Base-by-base conservation (phyloP, 2,797 vertebrate genomes). In the Mus minutoides region DNA sequence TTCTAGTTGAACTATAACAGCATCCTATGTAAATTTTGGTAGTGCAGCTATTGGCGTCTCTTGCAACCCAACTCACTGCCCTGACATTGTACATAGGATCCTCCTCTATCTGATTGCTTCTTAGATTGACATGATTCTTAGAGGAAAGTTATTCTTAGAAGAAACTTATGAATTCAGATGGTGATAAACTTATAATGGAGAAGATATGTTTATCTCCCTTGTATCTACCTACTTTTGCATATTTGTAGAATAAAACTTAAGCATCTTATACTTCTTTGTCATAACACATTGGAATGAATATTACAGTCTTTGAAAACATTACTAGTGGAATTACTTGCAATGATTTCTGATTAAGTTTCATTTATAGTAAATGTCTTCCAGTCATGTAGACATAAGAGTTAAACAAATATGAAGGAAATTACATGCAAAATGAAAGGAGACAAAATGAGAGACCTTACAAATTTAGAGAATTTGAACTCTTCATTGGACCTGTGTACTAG, bases 1-100 rank as follows among this genome's bases (percentile, higher is more conserved):
- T 92, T 96, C 95, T 97, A 97, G 97, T 98, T 97, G 92, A 97
- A 97, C 94, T 96, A 95, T 58, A 76, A 92, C 4, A 31, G 16
- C 5, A 86, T 71, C 37, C 86, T 92, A 56, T 78, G 31, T 94
- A 90, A 95, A 86, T 67, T 86, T 60, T 79, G n/a, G n/a, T 62
- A 76, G 24, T 8, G 60, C 82, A 90, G 80, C 54, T 37, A 10
- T 46, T 76, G 7, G 4, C n/a, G 17, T 12, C 17, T 60, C 26
- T 82, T n/a, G 46, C 9, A n/a, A 21, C 34, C 10, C n/a, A 37
- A 24, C 56, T 56, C 56, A 14, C 22, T n/a, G 73, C 79, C 56
- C 60, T 94, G 89, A 46, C 34, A 69, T 31, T 3, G 60, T 29
- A 2, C 54, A 56, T 29, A 52, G 17, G 21, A 64, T 26, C 52